Base-by-base conservation (phyloP, 35 echinoderm and acorn worm genomes). In the Amphiura filiformis region DNA sequence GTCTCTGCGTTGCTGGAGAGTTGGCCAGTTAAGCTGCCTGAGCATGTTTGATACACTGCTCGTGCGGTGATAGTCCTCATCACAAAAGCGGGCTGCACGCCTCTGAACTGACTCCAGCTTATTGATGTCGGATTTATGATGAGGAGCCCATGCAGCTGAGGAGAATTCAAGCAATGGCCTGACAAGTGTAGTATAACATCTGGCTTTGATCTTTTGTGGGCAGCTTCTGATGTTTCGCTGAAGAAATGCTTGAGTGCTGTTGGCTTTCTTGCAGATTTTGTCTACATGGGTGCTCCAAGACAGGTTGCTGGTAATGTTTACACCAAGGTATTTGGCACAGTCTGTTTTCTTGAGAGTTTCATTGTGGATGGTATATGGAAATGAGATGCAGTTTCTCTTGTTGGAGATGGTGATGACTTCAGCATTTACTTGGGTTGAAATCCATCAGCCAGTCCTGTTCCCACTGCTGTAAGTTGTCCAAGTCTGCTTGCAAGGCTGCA, bases 11-110 rank as follows among this genome's bases (percentile, higher is more conserved):
- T n/a, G n/a, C n/a, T n/a, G n/a, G n/a, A n/a, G n/a, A n/a, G n/a
- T n/a, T n/a, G n/a, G n/a, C n/a, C n/a, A n/a, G n/a, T n/a, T n/a
- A n/a, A n/a, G n/a, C n/a, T n/a, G n/a, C n/a, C n/a, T n/a, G n/a
- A n/a, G n/a, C n/a, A 87, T 87, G 26, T 31, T 78, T 36, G 64
- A 78, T 36, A 39, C 84, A 78, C 75, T 87, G 35, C 84, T 87
- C 22, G 34, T 65, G 36, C 84, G 28, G 22, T 15, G 47, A 40
- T 87, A 87, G 84, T 87, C 37, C 11, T 78, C 78, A 36, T 39
- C 78, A 65, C 34, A 32, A 40, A 39, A 87, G 34, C 70, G 37
- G 64, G 65, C 84, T 35, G 84, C 84, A 35, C n/a, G n/a, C n/a
- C 78, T 52, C 34, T 26, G 79, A 80, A 34, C n/a, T n/a, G n/a